A percentile compares a stretch with the other conserved stretches of the same genome.
phyloP scores from a whole-genome alignment of 2,797 vertebrate genomes.

The Trematomus bernacchii region DNA sequence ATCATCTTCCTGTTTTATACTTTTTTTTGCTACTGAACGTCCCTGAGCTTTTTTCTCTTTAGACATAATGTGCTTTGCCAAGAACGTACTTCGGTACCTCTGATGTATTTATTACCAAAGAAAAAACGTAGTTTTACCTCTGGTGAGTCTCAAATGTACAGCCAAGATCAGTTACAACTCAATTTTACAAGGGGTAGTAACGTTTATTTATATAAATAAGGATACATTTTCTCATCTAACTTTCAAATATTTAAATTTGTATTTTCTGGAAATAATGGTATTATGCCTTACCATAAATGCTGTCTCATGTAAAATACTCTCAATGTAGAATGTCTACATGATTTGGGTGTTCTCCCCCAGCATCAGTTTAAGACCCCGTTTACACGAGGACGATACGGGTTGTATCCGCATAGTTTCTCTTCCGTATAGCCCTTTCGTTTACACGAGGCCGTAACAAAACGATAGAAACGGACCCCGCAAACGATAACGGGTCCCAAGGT shows the following conservation, averaged over 20 bases:
- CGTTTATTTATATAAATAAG: slow-evolving; percentile 26
- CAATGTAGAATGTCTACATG: slow-evolving; percentile 2
- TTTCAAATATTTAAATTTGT: neutral
- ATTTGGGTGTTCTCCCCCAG: slow-evolving; percentile 9
- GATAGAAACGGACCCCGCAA: too few species aligned
- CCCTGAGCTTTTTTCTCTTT: slow-evolving; percentile 64
- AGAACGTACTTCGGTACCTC: slow-evolving; percentile 52
- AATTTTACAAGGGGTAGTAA: slow-evolving; percentile 44
- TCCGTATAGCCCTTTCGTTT: too few species aligned
- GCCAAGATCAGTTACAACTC: slow-evolving; percentile 39
- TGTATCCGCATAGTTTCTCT: too few species aligned
- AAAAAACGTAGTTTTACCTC: slow-evolving; percentile 63
- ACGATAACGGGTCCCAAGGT: too few species aligned
- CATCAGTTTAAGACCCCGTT: slow-evolving; percentile 14
- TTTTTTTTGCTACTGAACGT: slow-evolving; percentile 77
- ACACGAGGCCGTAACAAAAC: too few species aligned
- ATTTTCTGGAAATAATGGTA: neutral
- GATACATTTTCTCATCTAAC: neutral
- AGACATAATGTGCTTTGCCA: slow-evolving; percentile 50
- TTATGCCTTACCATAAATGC: slow-evolving; percentile 12
- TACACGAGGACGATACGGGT: too few species aligned
- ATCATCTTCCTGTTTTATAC: slow-evolving; percentile 73
- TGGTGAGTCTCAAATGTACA: slow-evolving; percentile 60
- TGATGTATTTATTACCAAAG: slow-evolving; percentile 59
- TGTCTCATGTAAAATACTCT: neutral